Base-by-base conservation (phyloP, 1,140 invertebrate species). In the Nasonia vitripennis region DNA sequence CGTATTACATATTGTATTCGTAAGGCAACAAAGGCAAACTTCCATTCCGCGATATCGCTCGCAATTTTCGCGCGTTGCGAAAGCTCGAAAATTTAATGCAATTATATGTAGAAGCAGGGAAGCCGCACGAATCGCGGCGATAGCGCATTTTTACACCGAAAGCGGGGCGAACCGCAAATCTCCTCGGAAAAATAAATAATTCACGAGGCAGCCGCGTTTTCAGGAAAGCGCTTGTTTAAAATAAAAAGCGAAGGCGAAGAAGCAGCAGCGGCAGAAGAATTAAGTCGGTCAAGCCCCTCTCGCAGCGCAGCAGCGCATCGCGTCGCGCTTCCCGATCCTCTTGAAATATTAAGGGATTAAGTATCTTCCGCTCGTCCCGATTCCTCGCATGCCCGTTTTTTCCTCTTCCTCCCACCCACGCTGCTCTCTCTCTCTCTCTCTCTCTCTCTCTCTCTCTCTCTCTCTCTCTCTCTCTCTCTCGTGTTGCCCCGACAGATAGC, bases 391-490 rank as follows among this genome's bases (percentile, higher is more conserved):
- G 68, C 78, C 84, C 70, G 78, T 41, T 34, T n/a, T 80, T 55
- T 55, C 70, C 34, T 20, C n/a, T 31, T 70, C 51, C 41, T 84
- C 85, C 87, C 88, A 80, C 87, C 27, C 27, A 27, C 27, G 27
- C 27, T 27, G 27, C 34, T 37, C 34, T 37, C 34, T 37, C 34
- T 20, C 12, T 31, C 55, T 67, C n/a, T n/a, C n/a, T n/a, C n/a
- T n/a, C n/a, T n/a, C n/a, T n/a, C n/a, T n/a, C n/a, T n/a, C n/a
- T n/a, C n/a, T n/a, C 48, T 34, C 34, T 34, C 34, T 34, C 34
- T 34, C 34, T 20, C 12, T 27, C 55, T 67, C 48, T 81, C 85
- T 87, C 88, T 78, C 87, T 86, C 88, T 41, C 0, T 45, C 41
- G 41, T 45, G 41, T 41, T 41, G 5, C 37, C 37, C 37, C 37